Base-by-base conservation (phyloP, 2,113 vertebrate genomes). In the Periophthalmodon schlosseri region DNA sequence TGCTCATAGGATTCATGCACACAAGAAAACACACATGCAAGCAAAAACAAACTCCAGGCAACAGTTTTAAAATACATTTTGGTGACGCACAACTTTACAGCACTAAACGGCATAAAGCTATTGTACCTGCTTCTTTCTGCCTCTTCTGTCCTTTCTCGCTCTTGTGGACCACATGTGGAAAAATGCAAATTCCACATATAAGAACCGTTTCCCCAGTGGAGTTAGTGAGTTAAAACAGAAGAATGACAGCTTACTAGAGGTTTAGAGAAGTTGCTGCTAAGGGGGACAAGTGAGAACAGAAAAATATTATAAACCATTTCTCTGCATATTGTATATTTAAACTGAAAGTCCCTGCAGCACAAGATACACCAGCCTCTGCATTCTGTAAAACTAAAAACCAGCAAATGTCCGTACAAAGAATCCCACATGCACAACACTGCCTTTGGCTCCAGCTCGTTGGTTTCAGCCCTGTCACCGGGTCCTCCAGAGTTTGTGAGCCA, bases 331-430 rank as follows among this genome's bases (percentile, higher is more conserved):
- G 80, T 78, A 85, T 20, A 75, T 68, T 84, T 66, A 80, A 82
- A 73, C 77, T 76, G 60, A 4, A 20, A 65, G 56, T 79, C 73
- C 81, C 75, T 79, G 80, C 80, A 74, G 79, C 82, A 73, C 71
- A 80, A 71, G 60, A 75, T 87, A 87, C 85, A 91, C 87, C 91
- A 90, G 89, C 88, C 79, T n/a, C 56, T 85, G 86, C 82, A 85
- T 28, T 88, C 75, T 88, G 80, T 88, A 75, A 86, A 87, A 80
- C 87, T 88, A 49, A 90, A 88, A 91, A 91, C 91, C 90, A 92
- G 91, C 90, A 90, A 68, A 76, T 33, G 77, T 69, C 39, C 66
- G 49, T 61, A 74, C 61, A 70, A 56, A 71, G 44, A 68, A 50
- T 74, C 63, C 67, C 79, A 68, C 74, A 70, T 15, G 5, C 77